phyloP scores from a whole-genome alignment of 2,888 invertebrate genomes.

The Tiliacea citrago region DNA sequence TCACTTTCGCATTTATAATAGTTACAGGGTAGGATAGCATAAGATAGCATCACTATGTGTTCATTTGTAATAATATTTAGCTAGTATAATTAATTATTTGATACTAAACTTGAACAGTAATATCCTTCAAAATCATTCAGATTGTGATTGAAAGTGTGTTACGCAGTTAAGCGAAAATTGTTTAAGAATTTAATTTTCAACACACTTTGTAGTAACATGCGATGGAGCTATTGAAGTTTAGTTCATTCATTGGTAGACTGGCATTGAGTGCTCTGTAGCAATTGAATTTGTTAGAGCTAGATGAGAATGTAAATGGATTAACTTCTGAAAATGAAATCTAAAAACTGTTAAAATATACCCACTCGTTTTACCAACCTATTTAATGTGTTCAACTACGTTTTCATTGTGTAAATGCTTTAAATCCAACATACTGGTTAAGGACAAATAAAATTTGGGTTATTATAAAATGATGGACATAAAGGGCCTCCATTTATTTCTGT shows the following conservation, averaged over 20 bases:
- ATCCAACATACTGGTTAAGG: background rate
- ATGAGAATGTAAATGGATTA: constrained; percentile 1
- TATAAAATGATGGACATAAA: background rate
- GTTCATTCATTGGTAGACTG: constrained; percentile 26
- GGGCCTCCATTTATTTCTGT: constrained; percentile 22
- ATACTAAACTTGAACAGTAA: no score
- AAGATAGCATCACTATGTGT: no score
- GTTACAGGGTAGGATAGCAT: no score
- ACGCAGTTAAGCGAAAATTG: constrained; percentile 28
- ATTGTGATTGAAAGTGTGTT: no score
- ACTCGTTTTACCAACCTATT: background rate
- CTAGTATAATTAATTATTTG: no score
- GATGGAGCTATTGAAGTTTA: constrained; percentile 17
- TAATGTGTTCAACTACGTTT: background rate
- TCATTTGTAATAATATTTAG: no score
- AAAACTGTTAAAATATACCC: background rate
- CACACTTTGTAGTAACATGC: constrained; percentile 24
- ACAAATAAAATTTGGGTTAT: background rate
- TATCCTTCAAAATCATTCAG: no score
- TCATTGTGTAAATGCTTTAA: background rate
- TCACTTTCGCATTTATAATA: no score
- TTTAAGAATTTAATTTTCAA: constrained; percentile 30
- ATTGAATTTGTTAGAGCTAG: constrained; percentile 17
- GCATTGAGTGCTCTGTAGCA: constrained; percentile 4
- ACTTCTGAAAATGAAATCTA: background rate